phyloP scores from a whole-genome alignment of 2,113 vertebrate species.

The Lycaon pictus region DNA sequence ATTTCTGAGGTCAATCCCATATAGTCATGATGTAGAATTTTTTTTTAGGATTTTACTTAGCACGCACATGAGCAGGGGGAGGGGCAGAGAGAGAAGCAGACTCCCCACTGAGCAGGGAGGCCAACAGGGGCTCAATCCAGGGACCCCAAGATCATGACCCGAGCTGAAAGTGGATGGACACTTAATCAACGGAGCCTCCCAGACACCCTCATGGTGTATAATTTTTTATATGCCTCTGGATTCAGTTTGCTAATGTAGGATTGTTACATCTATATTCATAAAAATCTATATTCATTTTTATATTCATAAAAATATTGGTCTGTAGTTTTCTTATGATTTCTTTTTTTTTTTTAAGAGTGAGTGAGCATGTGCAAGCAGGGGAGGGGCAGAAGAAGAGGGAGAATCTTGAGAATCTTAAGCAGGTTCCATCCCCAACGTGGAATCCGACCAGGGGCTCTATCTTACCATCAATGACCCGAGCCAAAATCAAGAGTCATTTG shows the following conservation, averaged over 20 bases:
- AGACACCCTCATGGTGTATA: neutral
- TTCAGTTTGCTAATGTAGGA: neutral
- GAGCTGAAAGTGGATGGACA: neutral
- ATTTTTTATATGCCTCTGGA: neutral
- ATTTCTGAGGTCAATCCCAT: neutral
- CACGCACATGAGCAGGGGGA: no score
- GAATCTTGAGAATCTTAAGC: no score
- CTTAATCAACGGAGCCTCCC: neutral
- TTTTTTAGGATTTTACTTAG: neutral
- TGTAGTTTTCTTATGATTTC: neutral
- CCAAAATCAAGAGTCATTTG: neutral
- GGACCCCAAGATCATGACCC: neutral
- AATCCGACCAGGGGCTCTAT: neutral
- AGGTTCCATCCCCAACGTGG: neutral
- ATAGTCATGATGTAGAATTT: neutral
- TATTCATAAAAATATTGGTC: constrained; percentile 37
- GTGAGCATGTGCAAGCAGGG: neutral
- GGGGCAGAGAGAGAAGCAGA: no score
- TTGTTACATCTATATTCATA: constrained; percentile 20
- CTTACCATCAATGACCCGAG: neutral
- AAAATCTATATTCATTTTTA: no score
- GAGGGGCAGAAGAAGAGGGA: neutral
- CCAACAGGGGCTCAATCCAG: neutral
- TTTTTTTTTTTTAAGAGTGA: neutral
- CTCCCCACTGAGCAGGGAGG: neutral